These are phyloP conservation scores for Quadroppia sp. DNA, from an alignment of 2,888 invertebrate genomes.

Conservation along the genomic window DNA sequence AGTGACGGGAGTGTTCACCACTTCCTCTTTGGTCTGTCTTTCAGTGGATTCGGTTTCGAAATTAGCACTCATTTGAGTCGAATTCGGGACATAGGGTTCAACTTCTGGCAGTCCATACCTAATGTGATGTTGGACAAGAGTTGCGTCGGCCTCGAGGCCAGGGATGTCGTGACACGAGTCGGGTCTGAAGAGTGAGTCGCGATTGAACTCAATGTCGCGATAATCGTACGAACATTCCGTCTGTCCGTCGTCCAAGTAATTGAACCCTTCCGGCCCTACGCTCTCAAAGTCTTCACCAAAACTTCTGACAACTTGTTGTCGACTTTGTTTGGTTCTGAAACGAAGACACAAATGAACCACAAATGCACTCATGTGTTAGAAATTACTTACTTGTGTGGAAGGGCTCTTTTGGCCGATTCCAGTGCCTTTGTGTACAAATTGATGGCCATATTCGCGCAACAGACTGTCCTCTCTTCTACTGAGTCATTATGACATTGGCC, in stretches of 20 bases:
- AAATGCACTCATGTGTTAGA: too few species aligned
- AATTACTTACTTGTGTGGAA: constrained; percentile 23
- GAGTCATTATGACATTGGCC: constrained; percentile 7
- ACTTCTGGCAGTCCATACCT: constrained; percentile 21
- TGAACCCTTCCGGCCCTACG: constrained; percentile 38
- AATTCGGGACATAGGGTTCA: background rate
- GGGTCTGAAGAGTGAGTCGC: constrained; percentile 26
- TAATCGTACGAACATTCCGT: constrained; percentile 38
- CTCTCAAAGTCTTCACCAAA: constrained; percentile 40
- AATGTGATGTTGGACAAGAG: background rate
- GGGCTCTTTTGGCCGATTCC: constrained; percentile 39
- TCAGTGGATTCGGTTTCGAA: too few species aligned
- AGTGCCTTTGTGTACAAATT: constrained; percentile 40
- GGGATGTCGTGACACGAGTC: background rate
- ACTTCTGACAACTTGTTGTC: constrained; percentile 16
- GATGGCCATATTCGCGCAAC: constrained; percentile 37
- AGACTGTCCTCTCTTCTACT: constrained; percentile 5
- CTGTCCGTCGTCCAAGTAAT: constrained; percentile 36
- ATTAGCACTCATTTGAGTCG: too few species aligned
- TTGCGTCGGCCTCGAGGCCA: too few species aligned
- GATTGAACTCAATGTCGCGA: constrained; percentile 38
- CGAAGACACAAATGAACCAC: too few species aligned
- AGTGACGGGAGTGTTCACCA: too few species aligned
- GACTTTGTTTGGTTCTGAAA: too few species aligned
- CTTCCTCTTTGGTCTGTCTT: too few species aligned